Evolutionary conservation across 2,888 invertebrate species (phyloP), one percentile per base, ranked within the genome.

Genomic region (Pheosia gnoma): DNA sequence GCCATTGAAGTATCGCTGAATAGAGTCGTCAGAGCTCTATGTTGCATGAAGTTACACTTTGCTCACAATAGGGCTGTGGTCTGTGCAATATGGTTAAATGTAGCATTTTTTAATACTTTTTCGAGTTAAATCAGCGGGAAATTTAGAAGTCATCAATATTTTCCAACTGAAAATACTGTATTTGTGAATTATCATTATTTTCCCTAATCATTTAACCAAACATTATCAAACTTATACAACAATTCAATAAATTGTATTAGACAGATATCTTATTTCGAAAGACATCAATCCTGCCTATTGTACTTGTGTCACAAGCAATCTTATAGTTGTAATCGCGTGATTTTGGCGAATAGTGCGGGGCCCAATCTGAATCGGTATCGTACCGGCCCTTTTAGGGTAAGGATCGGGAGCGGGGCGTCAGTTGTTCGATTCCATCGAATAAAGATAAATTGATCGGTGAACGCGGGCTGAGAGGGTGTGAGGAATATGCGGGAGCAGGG

Each of bases 371-470:
- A 80, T 82, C 80, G 69, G 74, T 72, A 71, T 76, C 72, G 77
- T 73, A 76, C 78, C 74, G 71, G 71, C 74, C 71, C 79, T 80
- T 77, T 72, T 74, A 74, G 78, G 80, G 73, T 74, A 74, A 77
- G 80, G 81, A 83, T 85, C 79, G 82, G 85, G 84, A 82, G 84
- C 82, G 85, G 84, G 82, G 84, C 82, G 85, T 84, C 82, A 78
- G 78, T 82, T 81, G 80, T 82, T 80, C 81, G 83, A 87, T 87
- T 83, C 85, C 83, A 86, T 90, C 87, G 85, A 90, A 91, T 90
- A 89, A 89, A 90, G 89, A 92, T 90, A 87, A 86, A 91, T 90
- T 86, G 86, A 79, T 80, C 75, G 75, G 78, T 80, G 82, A 85
- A 84, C 82, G 81, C 81, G 84, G 85, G 83, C 78, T 79, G 72